Conservation (phyloP, 2,797 vertebrate species). For the Knipowitschia caucasica region DNA sequence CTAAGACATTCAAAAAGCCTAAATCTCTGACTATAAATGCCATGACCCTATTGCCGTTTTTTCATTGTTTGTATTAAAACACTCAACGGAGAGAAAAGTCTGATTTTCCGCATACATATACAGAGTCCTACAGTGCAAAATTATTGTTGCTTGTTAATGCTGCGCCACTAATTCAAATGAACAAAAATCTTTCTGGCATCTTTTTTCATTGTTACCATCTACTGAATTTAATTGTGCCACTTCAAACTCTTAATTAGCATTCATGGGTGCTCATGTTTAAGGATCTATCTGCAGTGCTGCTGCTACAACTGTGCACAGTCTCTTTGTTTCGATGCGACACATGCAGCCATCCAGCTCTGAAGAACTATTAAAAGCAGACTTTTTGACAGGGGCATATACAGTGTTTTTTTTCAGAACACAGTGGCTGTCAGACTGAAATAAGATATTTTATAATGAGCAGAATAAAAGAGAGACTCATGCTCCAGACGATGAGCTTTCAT, state of each 20-base stretch:
- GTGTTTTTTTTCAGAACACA: conserved; percentile 3
- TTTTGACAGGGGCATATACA: neutral
- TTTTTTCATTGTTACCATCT: neutral
- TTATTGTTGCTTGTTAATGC: neutral
- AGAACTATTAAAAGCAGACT: conserved; percentile 14
- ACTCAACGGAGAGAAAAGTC: neutral
- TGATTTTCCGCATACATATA: too few species aligned
- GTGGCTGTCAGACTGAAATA: conserved; percentile 6
- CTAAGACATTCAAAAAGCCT: too few species aligned
- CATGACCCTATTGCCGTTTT: too few species aligned
- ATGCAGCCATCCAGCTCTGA: neutral
- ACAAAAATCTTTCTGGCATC: neutral
- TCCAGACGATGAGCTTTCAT: neutral
- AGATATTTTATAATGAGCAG: conserved; percentile 7
- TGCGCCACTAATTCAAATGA: neutral
- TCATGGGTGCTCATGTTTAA: conserved; percentile 21
- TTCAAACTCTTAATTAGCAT: neutral
- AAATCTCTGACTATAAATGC: too few species aligned
- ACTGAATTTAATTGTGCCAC: conserved; percentile 17
- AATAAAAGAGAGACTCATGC: neutral
- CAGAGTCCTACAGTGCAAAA: too few species aligned
- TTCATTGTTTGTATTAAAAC: too few species aligned
- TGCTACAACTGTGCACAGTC: neutral
- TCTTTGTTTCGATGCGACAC: conserved; percentile 5
- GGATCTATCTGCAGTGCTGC: neutral